Base-by-base conservation (phyloP, 2,888 invertebrate species). In the Ochlodes sylvanus region DNA sequence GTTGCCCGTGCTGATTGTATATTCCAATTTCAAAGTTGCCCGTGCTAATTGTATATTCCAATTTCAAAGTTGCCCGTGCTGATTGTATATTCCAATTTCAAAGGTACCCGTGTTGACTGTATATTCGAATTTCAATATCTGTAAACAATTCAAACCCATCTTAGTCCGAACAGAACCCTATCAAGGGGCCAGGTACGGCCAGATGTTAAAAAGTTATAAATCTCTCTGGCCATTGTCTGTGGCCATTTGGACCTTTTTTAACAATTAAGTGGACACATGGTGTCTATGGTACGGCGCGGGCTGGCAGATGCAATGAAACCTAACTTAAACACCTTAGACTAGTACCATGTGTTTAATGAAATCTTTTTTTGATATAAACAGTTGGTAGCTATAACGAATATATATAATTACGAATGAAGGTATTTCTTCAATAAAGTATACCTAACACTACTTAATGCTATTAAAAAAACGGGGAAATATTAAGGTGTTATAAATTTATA, bases 141-240 rank as follows among this genome's bases (percentile, higher is more conserved):
- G 52, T 52, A 52, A 12, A 21, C 14, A 52, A 21, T 52, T 52
- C 21, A 19, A 72, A 70, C 69, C 69, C 70, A 70, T 62, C 65
- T 17, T 69, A 2, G 27, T 27, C 27, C 63, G 44, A 55, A 47
- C 79, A 71, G 73, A 71, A 70, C 68, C 76, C 84, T 83, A 86
- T 84, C 85, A 44, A 42, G 15, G 67, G 56, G 61, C 85, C 88
- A 88, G 78, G 77, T 78, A 74, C 63, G 68, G 72, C 87, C 90
- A 90, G 90, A 89, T 90, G 90, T 86, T 80, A 72, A 75, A 80
- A 77, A 71, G 79, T 80, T 83, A 86, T 90, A 89, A 90, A 75
- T 89, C 79, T 79, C 79, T 67, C 79, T 65, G 65, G 71, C 81
- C 74, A 87, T 90, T 89, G 90, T 90, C 89, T 88, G 86, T 77